phyloP scores from a whole-genome alignment of 1,140 invertebrate species.

The Diprion similis region DNA sequence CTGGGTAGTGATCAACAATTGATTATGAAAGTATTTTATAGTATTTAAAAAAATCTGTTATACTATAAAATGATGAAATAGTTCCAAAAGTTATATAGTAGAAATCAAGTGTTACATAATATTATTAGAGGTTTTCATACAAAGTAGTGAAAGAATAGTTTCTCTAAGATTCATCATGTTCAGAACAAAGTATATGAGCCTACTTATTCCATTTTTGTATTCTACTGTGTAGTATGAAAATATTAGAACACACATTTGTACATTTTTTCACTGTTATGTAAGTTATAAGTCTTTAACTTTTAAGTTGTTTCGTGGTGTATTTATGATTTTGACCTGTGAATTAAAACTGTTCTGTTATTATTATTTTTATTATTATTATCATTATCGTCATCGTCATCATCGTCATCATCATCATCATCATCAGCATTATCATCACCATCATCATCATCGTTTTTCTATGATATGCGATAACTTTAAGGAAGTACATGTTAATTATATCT shows the following conservation, averaged over 20 bases:
- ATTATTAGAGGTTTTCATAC: constrained; percentile 1
- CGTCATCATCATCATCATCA: too few relatives aligned
- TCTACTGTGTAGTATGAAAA: not conserved
- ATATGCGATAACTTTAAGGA: not conserved
- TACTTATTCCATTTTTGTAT: constrained; percentile 3
- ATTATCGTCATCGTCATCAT: not conserved
- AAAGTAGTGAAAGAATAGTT: not conserved
- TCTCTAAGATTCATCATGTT: not conserved
- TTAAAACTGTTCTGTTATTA: constrained; percentile 8
- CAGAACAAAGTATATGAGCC: not conserved
- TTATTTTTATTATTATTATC: not conserved
- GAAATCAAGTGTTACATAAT: not conserved
- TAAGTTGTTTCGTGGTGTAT: constrained; percentile 7
- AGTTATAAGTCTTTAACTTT: not conserved
- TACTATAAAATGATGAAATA: too few relatives aligned
- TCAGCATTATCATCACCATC: too few relatives aligned
- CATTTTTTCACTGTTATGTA: constrained; percentile 2
- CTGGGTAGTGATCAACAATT: not conserved
- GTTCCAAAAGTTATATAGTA: too few relatives aligned
- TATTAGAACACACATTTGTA: not conserved
- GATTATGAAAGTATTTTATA: too few relatives aligned
- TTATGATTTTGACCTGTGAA: not conserved
- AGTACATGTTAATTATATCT: not conserved
- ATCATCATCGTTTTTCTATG: too few relatives aligned
- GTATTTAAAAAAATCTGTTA: too few relatives aligned